Conservation (phyloP, 1,140 invertebrate species). For the Trachelipus rathkii region DNA sequence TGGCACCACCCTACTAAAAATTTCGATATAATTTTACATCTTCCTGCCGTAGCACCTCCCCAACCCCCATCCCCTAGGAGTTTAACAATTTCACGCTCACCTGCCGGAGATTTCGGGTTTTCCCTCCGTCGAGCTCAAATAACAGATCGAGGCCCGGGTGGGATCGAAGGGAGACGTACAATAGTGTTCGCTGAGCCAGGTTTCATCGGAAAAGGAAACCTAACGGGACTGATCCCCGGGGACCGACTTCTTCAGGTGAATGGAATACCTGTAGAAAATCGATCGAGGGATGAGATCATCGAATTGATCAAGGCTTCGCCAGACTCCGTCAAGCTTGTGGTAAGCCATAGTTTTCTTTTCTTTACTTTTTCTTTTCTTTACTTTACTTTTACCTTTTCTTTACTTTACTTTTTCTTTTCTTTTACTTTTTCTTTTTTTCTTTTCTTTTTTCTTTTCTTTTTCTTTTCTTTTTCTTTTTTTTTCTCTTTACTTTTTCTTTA, state of each 20-base stretch:
- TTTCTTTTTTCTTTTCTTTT: neutral
- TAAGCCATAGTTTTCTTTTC: too few species aligned
- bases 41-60: constrained; percentile 71
- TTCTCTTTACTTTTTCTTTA: neutral
- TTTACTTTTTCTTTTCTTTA: too few species aligned
- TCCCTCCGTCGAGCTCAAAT: constrained; percentile 81
- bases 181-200: constrained; percentile 91
- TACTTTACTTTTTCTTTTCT: too few species aligned
- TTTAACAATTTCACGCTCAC: constrained; percentile 72
- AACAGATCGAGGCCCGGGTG: constrained; percentile 54
- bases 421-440: too few species aligned
- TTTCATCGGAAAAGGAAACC: constrained; percentile 66
- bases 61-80: constrained; percentile 69
- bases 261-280: constrained; percentile 74
- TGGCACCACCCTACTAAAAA: constrained; percentile 40
- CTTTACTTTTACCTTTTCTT: too few species aligned
- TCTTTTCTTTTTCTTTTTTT: neutral
- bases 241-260: constrained; percentile 90
- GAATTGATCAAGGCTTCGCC: constrained; percentile 83
- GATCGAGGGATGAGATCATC: constrained; percentile 84
- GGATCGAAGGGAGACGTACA: constrained; percentile 55
- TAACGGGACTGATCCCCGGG: constrained; percentile 78
- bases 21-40: constrained; percentile 61
- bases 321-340: constrained; percentile 76
- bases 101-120: constrained; percentile 89